phyloP scores from a whole-genome alignment of 1,140 invertebrate species.

The Condylostylus longicornis region DNA sequence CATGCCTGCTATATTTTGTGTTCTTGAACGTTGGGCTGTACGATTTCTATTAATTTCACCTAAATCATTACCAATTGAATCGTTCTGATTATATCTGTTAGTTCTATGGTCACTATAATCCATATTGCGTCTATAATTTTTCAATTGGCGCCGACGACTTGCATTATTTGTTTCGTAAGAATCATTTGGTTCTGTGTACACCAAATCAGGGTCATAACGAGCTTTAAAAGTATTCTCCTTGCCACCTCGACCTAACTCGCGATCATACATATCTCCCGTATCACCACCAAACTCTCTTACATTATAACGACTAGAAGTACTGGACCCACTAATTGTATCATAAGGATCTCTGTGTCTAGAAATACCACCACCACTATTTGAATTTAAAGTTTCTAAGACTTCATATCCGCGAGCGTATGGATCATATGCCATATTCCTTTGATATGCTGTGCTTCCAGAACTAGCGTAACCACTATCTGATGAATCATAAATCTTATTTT shows the following conservation, averaged over 20 bases:
- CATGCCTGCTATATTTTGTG: conserved; percentile 1
- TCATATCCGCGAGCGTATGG: background rate
- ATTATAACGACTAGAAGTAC: background rate
- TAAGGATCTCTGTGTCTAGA: background rate
- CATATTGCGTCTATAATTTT: conserved; percentile 18
- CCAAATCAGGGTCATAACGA: conserved; percentile 8
- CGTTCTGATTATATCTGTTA: conserved; percentile 16
- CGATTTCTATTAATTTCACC: conserved; percentile 20
- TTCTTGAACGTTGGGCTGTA: conserved; percentile 9
- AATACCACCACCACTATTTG: background rate
- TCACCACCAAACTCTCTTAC: background rate
- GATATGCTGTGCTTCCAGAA: conserved; percentile 17
- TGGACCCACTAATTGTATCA: too few relatives aligned
- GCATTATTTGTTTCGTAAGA: background rate
- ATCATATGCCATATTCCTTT: background rate
- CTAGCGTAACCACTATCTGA: conserved; percentile 22
- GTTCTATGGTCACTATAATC: conserved; percentile 14
- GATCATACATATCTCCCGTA: conserved; percentile 1
- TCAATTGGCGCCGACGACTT: conserved; percentile 1
- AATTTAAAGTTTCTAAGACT: background rate
- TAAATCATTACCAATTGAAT: conserved; percentile 14
- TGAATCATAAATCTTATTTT: conserved; percentile 10
- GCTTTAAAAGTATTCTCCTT: conserved; percentile 9
- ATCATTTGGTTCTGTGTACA: conserved; percentile 8
- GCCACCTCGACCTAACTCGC: conserved; percentile 7